Evolutionary conservation across 92 coral and sea anemone species (phyloP).

Genomic region (Bergia sp.): DNA sequence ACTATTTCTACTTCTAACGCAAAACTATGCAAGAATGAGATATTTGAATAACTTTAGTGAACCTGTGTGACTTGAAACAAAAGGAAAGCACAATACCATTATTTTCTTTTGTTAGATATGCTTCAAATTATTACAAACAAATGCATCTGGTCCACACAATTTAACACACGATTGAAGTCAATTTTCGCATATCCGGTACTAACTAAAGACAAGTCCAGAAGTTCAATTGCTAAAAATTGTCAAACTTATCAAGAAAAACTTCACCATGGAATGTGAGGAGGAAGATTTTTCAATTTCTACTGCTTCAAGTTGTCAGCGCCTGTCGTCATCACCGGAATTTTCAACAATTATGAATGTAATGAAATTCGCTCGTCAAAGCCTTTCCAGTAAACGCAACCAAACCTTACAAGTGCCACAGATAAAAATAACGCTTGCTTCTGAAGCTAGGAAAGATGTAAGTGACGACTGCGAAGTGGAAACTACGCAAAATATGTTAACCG

Average conservation of each 20-base stretch:
- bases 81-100: neutral
- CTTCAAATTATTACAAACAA: neutral
- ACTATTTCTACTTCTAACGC: no score
- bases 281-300: neutral
- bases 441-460: neutral
- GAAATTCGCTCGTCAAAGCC: neutral
- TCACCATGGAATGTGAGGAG: neutral
- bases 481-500: neutral
- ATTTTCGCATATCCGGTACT: neutral
- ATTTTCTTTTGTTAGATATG: neutral
- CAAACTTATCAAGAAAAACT: neutral
- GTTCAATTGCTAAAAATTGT: neutral
- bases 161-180: neutral
- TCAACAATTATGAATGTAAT: constrained; percentile 24
- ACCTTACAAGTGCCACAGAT: constrained; percentile 15
- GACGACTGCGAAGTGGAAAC: neutral
- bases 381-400: neutral
- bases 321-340: constrained; percentile 27
- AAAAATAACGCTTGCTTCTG: neutral
- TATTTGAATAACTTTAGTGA: neutral
- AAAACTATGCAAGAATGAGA: neutral
- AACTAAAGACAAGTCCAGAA: neutral
- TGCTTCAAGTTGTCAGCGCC: neutral
- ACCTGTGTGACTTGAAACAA: neutral
- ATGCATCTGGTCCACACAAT: neutral